These are phyloP conservation scores for Scelioninae gen. 1 DNA, from an alignment of 2,888 invertebrate genomes.

Conservation along the genomic window DNA sequence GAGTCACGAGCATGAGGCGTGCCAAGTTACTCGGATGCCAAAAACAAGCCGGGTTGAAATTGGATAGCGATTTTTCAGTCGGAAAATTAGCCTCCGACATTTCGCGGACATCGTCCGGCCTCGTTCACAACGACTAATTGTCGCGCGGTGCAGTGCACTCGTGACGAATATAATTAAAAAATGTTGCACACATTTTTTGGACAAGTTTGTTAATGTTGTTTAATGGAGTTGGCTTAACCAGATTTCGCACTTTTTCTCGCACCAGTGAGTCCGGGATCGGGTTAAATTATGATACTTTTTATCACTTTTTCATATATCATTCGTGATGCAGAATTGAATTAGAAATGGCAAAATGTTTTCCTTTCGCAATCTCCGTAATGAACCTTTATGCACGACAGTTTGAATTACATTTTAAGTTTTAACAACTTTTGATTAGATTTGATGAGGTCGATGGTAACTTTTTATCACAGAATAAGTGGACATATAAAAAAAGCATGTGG, in stretches of 20 bases:
- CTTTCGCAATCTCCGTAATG: slow-evolving; percentile 2
- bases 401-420: background rate
- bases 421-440: background rate
- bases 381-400: slow-evolving; percentile 11
- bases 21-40: slow-evolving; percentile 69
- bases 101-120: slow-evolving; percentile 54
- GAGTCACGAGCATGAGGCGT: slow-evolving; percentile 40
- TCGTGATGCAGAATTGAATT: slow-evolving; percentile 8
- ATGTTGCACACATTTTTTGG: slow-evolving; percentile 34
- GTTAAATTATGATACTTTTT: slow-evolving; percentile 24
- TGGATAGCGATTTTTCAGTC: slow-evolving; percentile 76
- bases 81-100: slow-evolving; percentile 76
- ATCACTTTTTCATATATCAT: slow-evolving; percentile 8
- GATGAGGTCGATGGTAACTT: background rate
- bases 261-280: no score
- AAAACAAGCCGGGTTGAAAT: slow-evolving; percentile 67
- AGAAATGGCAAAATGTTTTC: background rate
- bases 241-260: background rate
- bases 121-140: slow-evolving; percentile 57
- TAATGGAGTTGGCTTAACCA: slow-evolving; percentile 46
- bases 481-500: no score
- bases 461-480: no score
- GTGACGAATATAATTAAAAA: slow-evolving; percentile 52
- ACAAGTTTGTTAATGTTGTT: slow-evolving; percentile 46
- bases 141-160: slow-evolving; percentile 21